These are phyloP conservation scores for Nylanderia fulva DNA, from an alignment of 1,140 invertebrate species.

Conservation along the genomic window DNA sequence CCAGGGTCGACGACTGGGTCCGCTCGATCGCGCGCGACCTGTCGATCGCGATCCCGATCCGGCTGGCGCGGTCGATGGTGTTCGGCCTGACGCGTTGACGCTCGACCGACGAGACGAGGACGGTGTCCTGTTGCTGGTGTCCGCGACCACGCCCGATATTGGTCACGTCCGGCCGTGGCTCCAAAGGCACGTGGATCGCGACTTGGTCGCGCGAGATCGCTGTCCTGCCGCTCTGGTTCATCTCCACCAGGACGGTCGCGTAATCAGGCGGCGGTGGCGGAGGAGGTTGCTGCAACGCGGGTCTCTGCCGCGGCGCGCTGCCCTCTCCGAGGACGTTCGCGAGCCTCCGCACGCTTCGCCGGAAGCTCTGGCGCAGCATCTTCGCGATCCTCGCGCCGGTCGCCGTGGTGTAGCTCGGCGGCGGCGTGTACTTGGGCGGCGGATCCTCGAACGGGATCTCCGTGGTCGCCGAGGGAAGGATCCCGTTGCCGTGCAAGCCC, in stretches of 20 bases:
- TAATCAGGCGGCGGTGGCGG: constrained; percentile 89
- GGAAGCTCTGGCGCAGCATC: constrained; percentile 91
- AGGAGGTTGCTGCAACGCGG: constrained; percentile 85
- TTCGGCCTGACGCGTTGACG: constrained; percentile 72
- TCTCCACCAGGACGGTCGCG: constrained; percentile 88
- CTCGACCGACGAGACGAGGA: background rate
- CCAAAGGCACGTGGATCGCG: constrained; percentile 71
- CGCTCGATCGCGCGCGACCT: constrained; percentile 52
- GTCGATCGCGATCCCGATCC: constrained; percentile 48
- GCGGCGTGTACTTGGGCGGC: constrained; percentile 96
- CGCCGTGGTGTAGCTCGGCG: constrained; percentile 96
- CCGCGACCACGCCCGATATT: background rate
- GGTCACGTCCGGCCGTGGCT: constrained; percentile 70
- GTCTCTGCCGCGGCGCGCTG: constrained; percentile 71
- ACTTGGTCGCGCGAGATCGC: constrained; percentile 34
- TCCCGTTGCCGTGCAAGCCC: constrained; percentile 80
- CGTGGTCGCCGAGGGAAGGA: constrained; percentile 77
- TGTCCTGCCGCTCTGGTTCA: constrained; percentile 80
- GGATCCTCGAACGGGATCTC: constrained; percentile 90
- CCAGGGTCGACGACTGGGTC: constrained; percentile 63
- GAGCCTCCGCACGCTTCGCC: constrained; percentile 92
- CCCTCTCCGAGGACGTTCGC: constrained; percentile 86
- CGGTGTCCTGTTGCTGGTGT: too few relatives aligned
- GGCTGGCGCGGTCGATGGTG: constrained; percentile 78
- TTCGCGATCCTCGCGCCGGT: constrained; percentile 94